A percentile compares a stretch with the other conserved stretches of the same genome.
phyloP scores from a whole-genome alignment of 2,113 vertebrate species.

The Platysternon megacephalum region DNA sequence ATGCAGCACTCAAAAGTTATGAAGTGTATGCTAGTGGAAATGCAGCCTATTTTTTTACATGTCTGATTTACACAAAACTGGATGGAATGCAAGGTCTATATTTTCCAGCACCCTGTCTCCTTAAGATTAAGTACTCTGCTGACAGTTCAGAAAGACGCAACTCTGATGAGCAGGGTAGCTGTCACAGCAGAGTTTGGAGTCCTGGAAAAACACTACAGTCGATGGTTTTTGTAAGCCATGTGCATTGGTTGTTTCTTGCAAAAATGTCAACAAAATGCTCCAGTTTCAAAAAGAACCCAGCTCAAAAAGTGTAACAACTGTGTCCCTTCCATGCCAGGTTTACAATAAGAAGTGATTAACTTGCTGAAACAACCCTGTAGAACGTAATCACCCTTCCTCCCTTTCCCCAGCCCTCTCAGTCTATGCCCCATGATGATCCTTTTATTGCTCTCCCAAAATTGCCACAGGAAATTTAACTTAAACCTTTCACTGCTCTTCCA shows the following conservation, averaged over 20 bases:
- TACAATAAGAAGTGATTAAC: too few species aligned
- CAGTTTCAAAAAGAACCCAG: background rate
- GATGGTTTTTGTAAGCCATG: background rate
- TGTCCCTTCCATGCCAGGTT: rapidly evolving
- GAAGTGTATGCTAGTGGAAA: background rate
- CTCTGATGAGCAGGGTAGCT: background rate
- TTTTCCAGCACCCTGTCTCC: background rate
- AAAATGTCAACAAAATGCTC: background rate
- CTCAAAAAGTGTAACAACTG: background rate
- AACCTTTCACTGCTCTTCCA: background rate
- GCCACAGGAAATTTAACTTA: background rate
- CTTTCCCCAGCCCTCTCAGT: background rate
- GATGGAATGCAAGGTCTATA: background rate
- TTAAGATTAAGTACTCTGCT: background rate
- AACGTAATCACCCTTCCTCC: background rate
- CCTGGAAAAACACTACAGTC: background rate
- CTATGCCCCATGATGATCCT: background rate
- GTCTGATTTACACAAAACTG: background rate
- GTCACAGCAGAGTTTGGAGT: rapidly evolving
- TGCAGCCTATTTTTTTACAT: background rate
- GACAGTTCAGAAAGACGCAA: background rate
- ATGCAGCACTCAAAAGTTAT: background rate
- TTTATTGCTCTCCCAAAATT: background rate
- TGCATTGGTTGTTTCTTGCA: background rate
- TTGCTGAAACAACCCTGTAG: background rate